Conservation (phyloP, 2,113 vertebrate genomes). For the Mohoua ochrocephala region DNA sequence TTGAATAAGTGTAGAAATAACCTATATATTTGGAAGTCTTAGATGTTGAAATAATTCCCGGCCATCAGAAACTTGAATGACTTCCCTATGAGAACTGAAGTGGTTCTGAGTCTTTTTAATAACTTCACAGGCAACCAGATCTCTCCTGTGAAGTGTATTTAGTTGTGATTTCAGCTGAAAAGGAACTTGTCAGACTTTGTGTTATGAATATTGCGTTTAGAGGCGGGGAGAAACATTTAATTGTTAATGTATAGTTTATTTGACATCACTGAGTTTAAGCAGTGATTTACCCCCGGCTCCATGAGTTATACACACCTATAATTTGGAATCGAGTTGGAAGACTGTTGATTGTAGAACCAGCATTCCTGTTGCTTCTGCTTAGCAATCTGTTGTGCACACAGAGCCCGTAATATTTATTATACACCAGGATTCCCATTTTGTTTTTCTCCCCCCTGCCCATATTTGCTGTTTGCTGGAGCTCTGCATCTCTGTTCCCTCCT, state of each 20-base stretch:
- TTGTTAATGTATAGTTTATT: slow-evolving; percentile 36
- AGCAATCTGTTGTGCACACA: neutral
- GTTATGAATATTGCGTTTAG: slow-evolving; percentile 1
- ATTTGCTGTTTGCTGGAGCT: neutral
- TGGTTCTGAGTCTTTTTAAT: neutral
- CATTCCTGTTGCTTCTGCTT: slow-evolving; percentile 19
- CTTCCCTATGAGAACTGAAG: neutral
- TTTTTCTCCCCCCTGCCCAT: neutral
- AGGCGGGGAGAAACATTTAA: neutral
- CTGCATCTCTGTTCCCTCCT: neutral
- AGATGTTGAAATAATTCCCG: neutral
- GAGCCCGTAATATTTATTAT: neutral
- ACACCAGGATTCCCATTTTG: neutral
- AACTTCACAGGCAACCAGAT: neutral
- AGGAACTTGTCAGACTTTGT: slow-evolving; percentile 26
- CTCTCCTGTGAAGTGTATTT: slow-evolving; percentile 14
- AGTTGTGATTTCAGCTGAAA: neutral
- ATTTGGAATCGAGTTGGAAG: neutral
- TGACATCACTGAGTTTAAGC: neutral
- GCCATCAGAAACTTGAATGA: neutral
- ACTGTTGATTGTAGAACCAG: neutral
- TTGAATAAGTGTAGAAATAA: neutral
- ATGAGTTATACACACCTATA: neutral
- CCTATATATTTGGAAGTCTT: neutral
- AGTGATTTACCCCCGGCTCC: neutral